Conservation (phyloP, 1,140 invertebrate genomes). For the Temnothorax curvispinosus region DNA sequence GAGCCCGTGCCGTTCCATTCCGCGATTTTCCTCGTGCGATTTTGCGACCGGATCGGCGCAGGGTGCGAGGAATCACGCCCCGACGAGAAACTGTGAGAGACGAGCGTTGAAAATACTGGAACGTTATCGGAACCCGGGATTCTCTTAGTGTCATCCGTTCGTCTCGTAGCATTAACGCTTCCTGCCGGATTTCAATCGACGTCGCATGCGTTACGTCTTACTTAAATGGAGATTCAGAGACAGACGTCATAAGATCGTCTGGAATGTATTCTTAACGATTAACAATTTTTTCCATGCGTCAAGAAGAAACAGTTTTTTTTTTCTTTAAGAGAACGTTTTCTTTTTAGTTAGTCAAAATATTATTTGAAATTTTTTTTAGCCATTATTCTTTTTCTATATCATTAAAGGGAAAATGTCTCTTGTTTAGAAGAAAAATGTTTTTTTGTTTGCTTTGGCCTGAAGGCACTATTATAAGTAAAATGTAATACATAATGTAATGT, state of each 20-base stretch:
- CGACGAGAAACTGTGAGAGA: not conserved
- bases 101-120: constrained; percentile 32
- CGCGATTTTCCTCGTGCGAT: constrained; percentile 49
- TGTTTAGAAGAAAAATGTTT: constrained; percentile 38
- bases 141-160: constrained; percentile 12
- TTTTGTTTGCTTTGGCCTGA: not conserved
- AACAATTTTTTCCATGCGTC: not conserved
- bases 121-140: constrained; percentile 13
- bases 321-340: not conserved
- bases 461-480: not conserved
- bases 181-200: not conserved
- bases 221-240: not conserved
- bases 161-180: constrained; percentile 3
- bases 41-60: constrained; percentile 17
- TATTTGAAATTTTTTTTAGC: constrained; percentile 7
- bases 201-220: constrained; percentile 1
- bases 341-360: not conserved
- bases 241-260: not conserved
- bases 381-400: not conserved
- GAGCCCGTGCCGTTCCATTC: constrained; percentile 23
- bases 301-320: not conserved
- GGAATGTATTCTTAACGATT: constrained; percentile 17
- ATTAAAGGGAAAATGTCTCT: constrained; percentile 22
- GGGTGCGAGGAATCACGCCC: constrained; percentile 32
- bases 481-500: not conserved